Evolutionary conservation across 2,113 vertebrate species (phyloP), one percentile per base, ranked within the genome.

Genomic region (Hystrix cristata): DNA sequence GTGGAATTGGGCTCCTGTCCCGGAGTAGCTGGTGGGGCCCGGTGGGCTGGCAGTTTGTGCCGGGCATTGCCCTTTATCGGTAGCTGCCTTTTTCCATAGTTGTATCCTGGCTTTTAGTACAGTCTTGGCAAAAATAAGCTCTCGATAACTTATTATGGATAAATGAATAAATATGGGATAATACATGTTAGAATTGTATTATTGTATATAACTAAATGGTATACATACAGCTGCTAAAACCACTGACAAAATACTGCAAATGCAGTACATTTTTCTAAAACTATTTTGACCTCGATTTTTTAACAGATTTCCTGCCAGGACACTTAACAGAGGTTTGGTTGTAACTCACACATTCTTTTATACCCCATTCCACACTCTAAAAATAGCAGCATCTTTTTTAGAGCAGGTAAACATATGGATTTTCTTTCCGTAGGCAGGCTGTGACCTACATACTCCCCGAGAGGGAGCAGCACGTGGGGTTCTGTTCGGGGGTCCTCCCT

Each of bases 361-460:
- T 31, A 84, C 25, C 59, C 51, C 25, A 85, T 95, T 93, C 86
- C 71, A 72, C 82, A 69, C 87, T 87, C 90, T 95, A 85, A 95
- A 95, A 81, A 97, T 94, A 96, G 43, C 46, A 62, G 25, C 87
- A 27, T 64, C 67, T 69, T 83, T 81, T 96, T 95, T 81, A 92
- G 80, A 83, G n/a, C 19, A 95, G 85, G 53, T 87, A 55, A 92
- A 74, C 74, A 80, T 92, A 78, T 95, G 87, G 92, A 71, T 97
- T 91, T 92, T 80, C 83, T 95, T 65, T 95, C 16, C 51, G 43
- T 23, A 11, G 9, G 29, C 84, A 55, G 43, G 53, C 51, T 29
- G 72, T 97, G 97, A 82, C 96, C 96, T 95, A 95, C 74, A 96
- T 95, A 76, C 9, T 31, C 9, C 3, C 34, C 31, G 29, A 7